Evolutionary conservation across 1,140 invertebrate species (phyloP), one percentile per base, ranked within the genome.

Genomic region (Eciton burchellii): DNA sequence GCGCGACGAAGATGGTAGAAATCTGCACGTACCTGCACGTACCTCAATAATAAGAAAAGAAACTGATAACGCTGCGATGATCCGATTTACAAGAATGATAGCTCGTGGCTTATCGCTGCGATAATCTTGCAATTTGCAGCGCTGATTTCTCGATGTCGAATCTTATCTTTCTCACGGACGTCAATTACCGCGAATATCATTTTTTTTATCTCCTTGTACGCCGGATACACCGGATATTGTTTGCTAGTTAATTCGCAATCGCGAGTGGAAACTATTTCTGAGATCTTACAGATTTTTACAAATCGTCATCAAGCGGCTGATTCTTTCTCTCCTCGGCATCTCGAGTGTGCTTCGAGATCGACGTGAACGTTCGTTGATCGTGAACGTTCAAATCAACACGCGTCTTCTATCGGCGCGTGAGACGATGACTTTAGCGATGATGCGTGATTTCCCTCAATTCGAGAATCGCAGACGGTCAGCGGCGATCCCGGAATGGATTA

Each of bases 401-500:
- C 26, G 11, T 47, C 14, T 62, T 49, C 29, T 12, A 62, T 35
- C 1, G 12, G 19, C 9, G 19, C 16, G 3, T 4, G 2, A 16
- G 62, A 74, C 29, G 45, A 68, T 47, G 45, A 68, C 54, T 12
- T 68, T 76, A 35, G 45, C 45, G 12, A 54, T 68, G 16, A 45
- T 5, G n/a, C 63, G 49, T 24, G 43, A 41, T 59, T 77, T 54
- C n/a, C 52, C 43, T 71, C 54, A 47, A 74, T 74, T 62, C 66
- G 9, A 77, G 71, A 43, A 85, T 59, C 47, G 12, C 45, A 57
- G 24, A 9, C 41, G 26, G 19, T 9, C 47, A 19, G 63, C 49
- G 19, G 43, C 16, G 45, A 12, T 24, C 35, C 29, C 54, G 66
- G 35, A 45, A 9, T 3, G 24, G 85, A 86, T 86, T 86, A 83